Conservation (phyloP, 2,888 invertebrate genomes). For the Polydrusus cervinus region DNA sequence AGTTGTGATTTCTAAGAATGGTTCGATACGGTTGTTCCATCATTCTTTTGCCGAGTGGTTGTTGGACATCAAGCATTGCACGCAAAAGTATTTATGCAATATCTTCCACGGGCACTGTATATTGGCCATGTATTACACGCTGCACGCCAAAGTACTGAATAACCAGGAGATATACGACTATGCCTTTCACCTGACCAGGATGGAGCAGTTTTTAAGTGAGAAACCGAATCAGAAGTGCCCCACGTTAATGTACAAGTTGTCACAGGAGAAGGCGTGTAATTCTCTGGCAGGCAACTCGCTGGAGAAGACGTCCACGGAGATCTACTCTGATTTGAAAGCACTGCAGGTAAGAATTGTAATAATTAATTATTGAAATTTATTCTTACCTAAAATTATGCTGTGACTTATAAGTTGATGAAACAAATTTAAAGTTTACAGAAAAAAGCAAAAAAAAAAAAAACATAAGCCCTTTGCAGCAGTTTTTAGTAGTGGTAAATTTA, state of each 20-base stretch:
- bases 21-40: slow-evolving; percentile 87
- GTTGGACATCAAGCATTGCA: slow-evolving; percentile 97
- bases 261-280: slow-evolving; percentile 62
- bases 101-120: slow-evolving; percentile 91
- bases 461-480: neutral
- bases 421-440: too few relatives aligned
- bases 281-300: slow-evolving; percentile 62
- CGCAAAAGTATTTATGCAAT: slow-evolving; percentile 92
- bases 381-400: too few relatives aligned
- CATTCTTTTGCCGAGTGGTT: slow-evolving; percentile 97
- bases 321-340: slow-evolving; percentile 68
- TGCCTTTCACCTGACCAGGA: slow-evolving; percentile 80
- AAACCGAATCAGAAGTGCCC: slow-evolving; percentile 71
- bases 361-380: too few relatives aligned
- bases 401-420: too few relatives aligned
- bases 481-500: neutral
- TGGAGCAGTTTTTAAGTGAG: slow-evolving; percentile 77
- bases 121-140: slow-evolving; percentile 87
- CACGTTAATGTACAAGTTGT: slow-evolving; percentile 65
- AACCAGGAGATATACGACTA: slow-evolving; percentile 85
- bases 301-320: slow-evolving; percentile 68
- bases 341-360: slow-evolving; percentile 60
- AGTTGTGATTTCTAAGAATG: slow-evolving; percentile 75
- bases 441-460: too few relatives aligned
- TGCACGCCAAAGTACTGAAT: slow-evolving; percentile 80